Evolutionary conservation across 2,888 invertebrate genomes (phyloP), one percentile per base, ranked within the genome.

Genomic region (Maniola hyperantus): DNA sequence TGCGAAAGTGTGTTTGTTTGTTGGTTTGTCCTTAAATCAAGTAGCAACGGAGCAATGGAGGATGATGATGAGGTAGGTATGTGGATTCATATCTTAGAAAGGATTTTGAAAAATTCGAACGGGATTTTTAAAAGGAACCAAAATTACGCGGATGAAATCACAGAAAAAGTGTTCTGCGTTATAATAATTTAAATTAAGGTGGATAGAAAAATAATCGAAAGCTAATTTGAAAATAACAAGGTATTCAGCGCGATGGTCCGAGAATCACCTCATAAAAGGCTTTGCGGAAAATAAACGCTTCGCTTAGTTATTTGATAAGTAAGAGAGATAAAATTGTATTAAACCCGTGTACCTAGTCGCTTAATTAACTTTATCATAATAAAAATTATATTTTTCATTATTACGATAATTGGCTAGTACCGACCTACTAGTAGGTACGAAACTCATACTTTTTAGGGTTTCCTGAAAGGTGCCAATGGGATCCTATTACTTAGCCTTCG

Each of bases 161-260:
- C n/a, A 0, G n/a, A 0, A 13, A 46, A n/a, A 13, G 7, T 26
- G 26, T 26, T 26, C 26, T 50, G n/a, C n/a, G n/a, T 13, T 11
- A 20, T 51, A 6, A 51, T 51, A 26, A 11, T 51, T 54, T 36
- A 15, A 54, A 54, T 36, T 34, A 15, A 36, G 34, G 15, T 36
- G 54, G n/a, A 54, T 15, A 36, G n/a, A 15, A 34, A 54, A 54
- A 54, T 39, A 57, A 42, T 39, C 13, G 39, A 20, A 39, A 42
- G 39, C 57, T 57, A 57, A 59, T 59, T 48, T 48, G 5, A 59
- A 48, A 59, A 59, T 59, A 59, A 59, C 11, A 34, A 46, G 15
- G 48, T 33, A 26, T 59, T 44, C 13, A 8, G 10, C 42, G 34
- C 46, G 33, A 2, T 46, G 46, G 15, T 15, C 42, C 11, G 13